Conservation (phyloP, 2,888 invertebrate species). For the Drosophila picticornis region DNA sequence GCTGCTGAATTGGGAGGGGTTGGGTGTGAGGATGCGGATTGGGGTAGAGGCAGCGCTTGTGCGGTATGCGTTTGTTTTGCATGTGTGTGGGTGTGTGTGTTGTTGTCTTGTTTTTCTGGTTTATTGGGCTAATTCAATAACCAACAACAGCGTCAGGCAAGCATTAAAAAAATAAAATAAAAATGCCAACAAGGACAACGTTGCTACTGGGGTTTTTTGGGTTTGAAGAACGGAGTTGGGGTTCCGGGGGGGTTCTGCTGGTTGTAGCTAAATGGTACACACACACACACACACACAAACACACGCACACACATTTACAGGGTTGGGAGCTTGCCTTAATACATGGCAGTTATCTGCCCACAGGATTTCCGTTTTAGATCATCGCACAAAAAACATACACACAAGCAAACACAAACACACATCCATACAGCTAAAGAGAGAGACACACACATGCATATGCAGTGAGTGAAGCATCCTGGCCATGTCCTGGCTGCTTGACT, state of each 20-base stretch:
- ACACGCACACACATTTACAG: constrained; percentile 6
- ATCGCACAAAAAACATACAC: constrained; percentile 66
- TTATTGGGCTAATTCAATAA: constrained; percentile 86
- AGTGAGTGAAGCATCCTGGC: constrained; percentile 34
- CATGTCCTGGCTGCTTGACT: constrained; percentile 42
- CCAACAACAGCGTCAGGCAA: constrained; percentile 73
- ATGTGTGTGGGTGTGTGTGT: constrained; percentile 21
- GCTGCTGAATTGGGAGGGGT: background rate
- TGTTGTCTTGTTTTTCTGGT: constrained; percentile 85
- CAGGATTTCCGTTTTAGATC: constrained; percentile 84
- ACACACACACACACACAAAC: constrained; percentile 14
- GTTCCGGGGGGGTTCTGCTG: constrained; percentile 2
- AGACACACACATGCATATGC: constrained; percentile 3
- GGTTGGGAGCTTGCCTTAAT: constrained; percentile 49
- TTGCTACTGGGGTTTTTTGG: constrained; percentile 35
- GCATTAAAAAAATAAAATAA: constrained; percentile 69
- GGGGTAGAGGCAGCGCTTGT: background rate
- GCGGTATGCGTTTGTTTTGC: constrained; percentile 14
- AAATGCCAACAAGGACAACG: constrained; percentile 39
- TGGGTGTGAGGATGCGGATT: background rate
- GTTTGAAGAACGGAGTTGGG: constrained; percentile 8
- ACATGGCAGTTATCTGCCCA: constrained; percentile 80
- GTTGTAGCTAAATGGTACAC: constrained; percentile 48
- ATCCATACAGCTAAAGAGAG: background rate
- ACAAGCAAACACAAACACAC: constrained; percentile 15